phyloP scores from a whole-genome alignment of 2,113 vertebrate species.

The Addax nasomaculatus region DNA sequence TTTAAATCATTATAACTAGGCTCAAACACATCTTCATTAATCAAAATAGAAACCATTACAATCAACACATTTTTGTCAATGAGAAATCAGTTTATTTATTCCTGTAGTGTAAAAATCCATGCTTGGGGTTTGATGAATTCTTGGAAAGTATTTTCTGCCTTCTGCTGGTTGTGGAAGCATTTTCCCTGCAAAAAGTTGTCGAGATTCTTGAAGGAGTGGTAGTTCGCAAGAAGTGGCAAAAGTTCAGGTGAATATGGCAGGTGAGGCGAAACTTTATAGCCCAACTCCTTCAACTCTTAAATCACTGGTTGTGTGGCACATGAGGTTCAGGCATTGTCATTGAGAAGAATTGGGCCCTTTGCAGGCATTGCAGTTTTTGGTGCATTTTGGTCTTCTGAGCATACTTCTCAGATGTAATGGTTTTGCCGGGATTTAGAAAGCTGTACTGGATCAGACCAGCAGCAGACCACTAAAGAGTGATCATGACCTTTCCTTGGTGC shows the following conservation, averaged over 20 bases:
- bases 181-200: neutral
- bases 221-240: neutral
- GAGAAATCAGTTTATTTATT: no score
- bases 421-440: neutral
- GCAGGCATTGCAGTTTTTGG: neutral
- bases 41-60: no score
- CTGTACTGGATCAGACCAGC: neutral
- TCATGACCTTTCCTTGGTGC: neutral
- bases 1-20: no score
- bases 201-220: neutral
- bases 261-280: neutral
- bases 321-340: neutral
- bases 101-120: no score
- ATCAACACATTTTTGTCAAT: no score
- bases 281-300: neutral
- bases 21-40: no score
- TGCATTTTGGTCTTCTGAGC: neutral
- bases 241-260: neutral
- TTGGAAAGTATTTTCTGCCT: neutral
- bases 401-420: neutral
- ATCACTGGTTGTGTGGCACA: neutral
- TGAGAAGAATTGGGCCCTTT: neutral
- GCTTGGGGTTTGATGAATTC: neutral
- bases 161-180: neutral
- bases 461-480: neutral